Base-by-base conservation (phyloP, 1,140 invertebrate species). In the Caligus rogercresseyi region DNA sequence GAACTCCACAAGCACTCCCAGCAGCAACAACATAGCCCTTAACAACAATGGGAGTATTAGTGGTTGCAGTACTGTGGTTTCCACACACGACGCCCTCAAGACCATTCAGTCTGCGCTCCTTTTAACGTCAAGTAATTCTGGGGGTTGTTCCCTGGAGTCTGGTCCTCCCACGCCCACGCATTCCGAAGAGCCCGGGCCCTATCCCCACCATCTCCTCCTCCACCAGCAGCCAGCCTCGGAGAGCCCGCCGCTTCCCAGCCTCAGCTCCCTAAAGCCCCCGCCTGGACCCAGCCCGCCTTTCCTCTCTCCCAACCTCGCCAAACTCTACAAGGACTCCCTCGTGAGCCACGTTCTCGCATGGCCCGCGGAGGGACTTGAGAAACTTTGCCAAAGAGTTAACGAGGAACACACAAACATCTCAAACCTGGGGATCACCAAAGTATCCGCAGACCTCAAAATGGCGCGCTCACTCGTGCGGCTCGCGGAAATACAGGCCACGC, bases 401-500 rank as follows among this genome's bases (percentile, higher is more conserved):
- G 87, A 90, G 71, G 88, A 91, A 75, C 81, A 83, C 67, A 82
- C 89, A 72, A 80, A 81, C 65, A 79, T 87, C 74, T 85, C 85
- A 67, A 88, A 86, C 78, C 78, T 89, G 71, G 83, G 85, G 71
- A 89, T 86, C 77, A 93, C 90, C 67, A 83, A 88, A 75, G 89
- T 96, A 67, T 94, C 89, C 56, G 85, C 89, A 25, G 90, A 96
- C 71, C 77, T 96, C 64, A 96, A 96, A 76, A 89, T 87, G 74
- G 87, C 90, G 66, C 80, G 92, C 66, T 93, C 89, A 66, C 78
- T 93, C 70, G 92, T 96, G 66, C 81, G 92, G 69, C 81, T 91
- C 70, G 90, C 89, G 25, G 91, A 96, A 80, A 95, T 95, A 74
- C 88, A 92, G 78, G 89, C 91, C 63, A 95, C 91, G 65, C 77